A percentile compares a stretch with the other conserved stretches of the same genome.
These are phyloP conservation scores for Formica selysi DNA, from an alignment of 1,140 invertebrate species.

Conservation along the genomic window DNA sequence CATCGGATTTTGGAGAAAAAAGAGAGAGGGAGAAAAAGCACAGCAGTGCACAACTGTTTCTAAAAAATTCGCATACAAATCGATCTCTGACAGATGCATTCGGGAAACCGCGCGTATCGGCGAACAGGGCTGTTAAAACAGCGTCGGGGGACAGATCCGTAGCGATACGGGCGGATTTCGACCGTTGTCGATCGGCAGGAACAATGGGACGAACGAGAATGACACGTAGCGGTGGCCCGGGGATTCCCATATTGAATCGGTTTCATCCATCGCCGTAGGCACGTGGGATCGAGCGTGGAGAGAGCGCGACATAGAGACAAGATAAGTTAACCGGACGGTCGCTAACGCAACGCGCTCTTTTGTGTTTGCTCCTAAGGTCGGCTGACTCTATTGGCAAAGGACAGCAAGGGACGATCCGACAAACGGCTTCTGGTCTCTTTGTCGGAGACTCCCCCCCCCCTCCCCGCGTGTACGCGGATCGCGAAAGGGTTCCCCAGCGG, in stretches of 20 bases:
- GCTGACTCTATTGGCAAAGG: constrained; percentile 68
- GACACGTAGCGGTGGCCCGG: constrained; percentile 54
- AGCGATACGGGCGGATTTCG: constrained; percentile 41
- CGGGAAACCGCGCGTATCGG: constrained; percentile 26
- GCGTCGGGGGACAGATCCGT: constrained; percentile 47
- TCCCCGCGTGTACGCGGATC: neutral
- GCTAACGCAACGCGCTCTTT: constrained; percentile 57
- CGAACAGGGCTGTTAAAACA: constrained; percentile 49
- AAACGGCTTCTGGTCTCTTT: constrained; percentile 62
- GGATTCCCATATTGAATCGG: constrained; percentile 29
- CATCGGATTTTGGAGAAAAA: constrained; percentile 13
- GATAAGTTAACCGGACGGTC: constrained; percentile 70
- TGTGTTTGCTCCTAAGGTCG: constrained; percentile 66
- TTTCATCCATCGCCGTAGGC: constrained; percentile 56
- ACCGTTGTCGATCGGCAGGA: constrained; percentile 54
- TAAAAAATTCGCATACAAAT: constrained; percentile 32
- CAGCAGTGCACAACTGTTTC: constrained; percentile 30
- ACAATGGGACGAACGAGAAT: constrained; percentile 52
- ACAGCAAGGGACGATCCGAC: constrained; percentile 52
- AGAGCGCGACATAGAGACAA: neutral
- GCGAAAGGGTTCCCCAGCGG: constrained; percentile 7
- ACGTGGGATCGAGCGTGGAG: neutral
- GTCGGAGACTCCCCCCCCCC: constrained; percentile 10
- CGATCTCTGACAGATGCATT: constrained; percentile 49
- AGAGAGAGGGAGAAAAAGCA: constrained; percentile 14